These are phyloP conservation scores for Meiosimyza decipiens DNA, from an alignment of 2,888 invertebrate genomes.

Conservation along the genomic window DNA sequence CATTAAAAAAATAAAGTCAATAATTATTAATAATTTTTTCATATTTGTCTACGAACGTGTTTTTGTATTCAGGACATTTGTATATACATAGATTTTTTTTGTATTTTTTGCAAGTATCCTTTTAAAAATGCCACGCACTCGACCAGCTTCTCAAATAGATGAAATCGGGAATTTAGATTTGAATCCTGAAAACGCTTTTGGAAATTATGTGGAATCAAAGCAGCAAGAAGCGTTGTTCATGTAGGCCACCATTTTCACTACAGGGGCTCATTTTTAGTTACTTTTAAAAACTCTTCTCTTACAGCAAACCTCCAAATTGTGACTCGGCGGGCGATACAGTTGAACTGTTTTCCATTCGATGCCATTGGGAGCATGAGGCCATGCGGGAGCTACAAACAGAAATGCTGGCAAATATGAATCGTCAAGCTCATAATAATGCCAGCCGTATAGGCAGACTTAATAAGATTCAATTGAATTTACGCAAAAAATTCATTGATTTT, in stretches of 20 bases:
- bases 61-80: too few species aligned
- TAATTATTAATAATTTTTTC: too few species aligned
- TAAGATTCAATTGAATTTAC: too few species aligned
- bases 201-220: slow-evolving; percentile 60
- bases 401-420: slow-evolving; percentile 57
- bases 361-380: slow-evolving; percentile 59
- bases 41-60: too few species aligned
- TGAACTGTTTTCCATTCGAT: slow-evolving; percentile 60
- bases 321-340: slow-evolving; percentile 63
- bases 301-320: slow-evolving; percentile 64
- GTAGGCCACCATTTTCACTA: slow-evolving; percentile 49
- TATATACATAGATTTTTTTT: too few species aligned
- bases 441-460: slow-evolving; percentile 54
- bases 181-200: slow-evolving; percentile 60
- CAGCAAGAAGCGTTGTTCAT: slow-evolving; percentile 60
- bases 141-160: slow-evolving; percentile 62
- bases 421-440: slow-evolving; percentile 54
- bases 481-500: slow-evolving; percentile 44
- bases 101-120: too few species aligned
- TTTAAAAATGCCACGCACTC: slow-evolving; percentile 58
- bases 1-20: too few species aligned
- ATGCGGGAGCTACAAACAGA: slow-evolving; percentile 59
- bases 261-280: too few species aligned
- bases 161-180: slow-evolving; percentile 62
- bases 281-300: too few species aligned